These are phyloP conservation scores for Tetrax tetrax DNA, from an alignment of 2,113 vertebrate genomes.

Conservation along the genomic window DNA sequence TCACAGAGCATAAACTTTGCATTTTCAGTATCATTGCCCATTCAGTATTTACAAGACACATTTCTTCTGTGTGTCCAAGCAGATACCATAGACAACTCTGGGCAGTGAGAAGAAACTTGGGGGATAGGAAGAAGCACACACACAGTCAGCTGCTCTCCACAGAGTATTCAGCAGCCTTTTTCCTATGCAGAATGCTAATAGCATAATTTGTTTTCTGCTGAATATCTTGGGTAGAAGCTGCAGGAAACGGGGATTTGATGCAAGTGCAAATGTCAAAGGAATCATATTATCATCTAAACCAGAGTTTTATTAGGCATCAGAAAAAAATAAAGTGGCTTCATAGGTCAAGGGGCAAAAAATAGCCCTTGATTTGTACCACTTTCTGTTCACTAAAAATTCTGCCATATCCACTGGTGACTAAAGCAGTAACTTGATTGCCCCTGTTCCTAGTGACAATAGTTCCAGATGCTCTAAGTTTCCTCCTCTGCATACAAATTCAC, in stretches of 20 bases:
- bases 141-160: not conserved
- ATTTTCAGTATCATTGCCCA: not conserved
- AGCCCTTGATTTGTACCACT: not conserved
- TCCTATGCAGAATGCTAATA: slow-evolving; percentile 19
- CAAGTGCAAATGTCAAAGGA: slow-evolving; percentile 16
- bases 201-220: slow-evolving; percentile 40
- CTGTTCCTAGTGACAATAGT: slow-evolving; percentile 9
- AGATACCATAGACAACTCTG: not conserved
- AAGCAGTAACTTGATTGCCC: slow-evolving; percentile 16
- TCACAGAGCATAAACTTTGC: not conserved
- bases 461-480: slow-evolving; percentile 21
- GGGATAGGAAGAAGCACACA: not conserved
- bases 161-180: slow-evolving; percentile 31
- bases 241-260: slow-evolving; percentile 24
- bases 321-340: not conserved
- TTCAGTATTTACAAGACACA: not conserved
- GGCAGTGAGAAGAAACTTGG: not conserved
- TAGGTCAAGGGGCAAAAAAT: not conserved
- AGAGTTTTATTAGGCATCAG: not conserved
- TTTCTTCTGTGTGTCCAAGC: not conserved
- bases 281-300: not conserved
- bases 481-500: slow-evolving; percentile 54
- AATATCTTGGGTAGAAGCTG: slow-evolving; percentile 2
- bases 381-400: slow-evolving; percentile 16
- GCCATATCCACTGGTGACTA: not conserved